These are phyloP conservation scores for Gyps fulvus DNA, from an alignment of 2,113 vertebrate species.

Conservation along the genomic window DNA sequence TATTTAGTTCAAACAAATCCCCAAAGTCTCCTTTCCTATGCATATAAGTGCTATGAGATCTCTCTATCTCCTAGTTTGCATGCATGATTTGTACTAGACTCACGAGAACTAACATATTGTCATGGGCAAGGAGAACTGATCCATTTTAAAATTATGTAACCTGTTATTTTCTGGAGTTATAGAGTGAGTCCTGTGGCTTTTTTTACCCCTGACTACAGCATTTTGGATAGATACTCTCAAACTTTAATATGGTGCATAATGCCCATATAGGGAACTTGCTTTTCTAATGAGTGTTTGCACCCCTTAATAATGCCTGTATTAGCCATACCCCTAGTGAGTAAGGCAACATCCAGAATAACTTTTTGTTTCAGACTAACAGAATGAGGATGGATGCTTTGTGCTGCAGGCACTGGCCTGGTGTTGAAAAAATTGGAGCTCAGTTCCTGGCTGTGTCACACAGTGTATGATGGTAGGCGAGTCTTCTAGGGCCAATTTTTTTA, in stretches of 20 bases:
- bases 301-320: neutral
- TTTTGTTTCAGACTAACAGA: neutral
- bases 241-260: neutral
- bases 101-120: neutral
- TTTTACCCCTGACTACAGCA: neutral
- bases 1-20: neutral
- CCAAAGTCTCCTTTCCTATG: neutral
- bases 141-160: neutral
- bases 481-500: neutral
- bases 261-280: neutral
- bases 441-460: neutral
- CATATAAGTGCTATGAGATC: neutral
- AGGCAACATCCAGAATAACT: neutral
- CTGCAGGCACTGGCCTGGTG: neutral
- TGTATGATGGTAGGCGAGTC: accelerated
- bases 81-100: neutral
- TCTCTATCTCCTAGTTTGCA: neutral
- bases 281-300: neutral
- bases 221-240: neutral
- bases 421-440: neutral
- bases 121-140: neutral
- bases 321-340: neutral
- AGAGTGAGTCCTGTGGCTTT: neutral
- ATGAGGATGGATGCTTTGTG: neutral
- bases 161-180: neutral